Percentiles rank a stretch among this genome's conserved stretches.
These are phyloP conservation scores for Neotoxoptera formosana DNA, from an alignment of 1,140 invertebrate genomes.

Conservation along the genomic window DNA sequence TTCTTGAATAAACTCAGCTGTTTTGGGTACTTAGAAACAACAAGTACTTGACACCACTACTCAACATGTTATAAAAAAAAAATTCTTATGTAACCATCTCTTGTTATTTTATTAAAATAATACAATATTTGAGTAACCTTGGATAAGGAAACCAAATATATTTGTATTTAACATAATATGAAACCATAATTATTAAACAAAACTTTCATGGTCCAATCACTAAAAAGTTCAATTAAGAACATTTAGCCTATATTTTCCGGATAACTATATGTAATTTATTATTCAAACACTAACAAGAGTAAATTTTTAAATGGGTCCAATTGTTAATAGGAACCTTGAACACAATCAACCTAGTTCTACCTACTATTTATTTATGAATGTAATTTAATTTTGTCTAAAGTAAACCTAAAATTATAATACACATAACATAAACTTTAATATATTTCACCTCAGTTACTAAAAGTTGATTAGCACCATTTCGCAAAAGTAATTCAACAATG, in stretches of 20 bases:
- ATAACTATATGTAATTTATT: slow-evolving; percentile 33
- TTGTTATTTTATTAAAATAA: not conserved
- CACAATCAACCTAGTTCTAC: slow-evolving; percentile 39
- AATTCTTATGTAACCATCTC: not conserved
- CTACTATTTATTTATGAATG: slow-evolving; percentile 21
- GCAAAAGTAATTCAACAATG: slow-evolving; percentile 91
- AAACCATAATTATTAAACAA: not conserved
- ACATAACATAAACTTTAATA: not conserved
- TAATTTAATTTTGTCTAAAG: slow-evolving; percentile 36
- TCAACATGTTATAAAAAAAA: not conserved
- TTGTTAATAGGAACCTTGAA: slow-evolving; percentile 43
- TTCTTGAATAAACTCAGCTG: not conserved
- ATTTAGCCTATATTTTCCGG: slow-evolving; percentile 24
- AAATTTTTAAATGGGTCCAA: slow-evolving; percentile 42
- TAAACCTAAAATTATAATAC: slow-evolving; percentile 19
- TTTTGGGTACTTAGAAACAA: not conserved
- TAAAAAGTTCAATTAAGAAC: slow-evolving; percentile 50
- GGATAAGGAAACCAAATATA: not conserved
- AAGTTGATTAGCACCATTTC: slow-evolving; percentile 94
- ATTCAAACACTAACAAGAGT: slow-evolving; percentile 42
- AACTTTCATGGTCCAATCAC: slow-evolving; percentile 32
- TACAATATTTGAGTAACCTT: slow-evolving; percentile 22
- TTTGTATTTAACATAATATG: not conserved
- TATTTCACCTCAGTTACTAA: slow-evolving; percentile 89
- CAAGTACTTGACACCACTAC: not conserved